phyloP scores from a whole-genome alignment of 2,113 vertebrate species.

The Acrocephalus kingi region DNA sequence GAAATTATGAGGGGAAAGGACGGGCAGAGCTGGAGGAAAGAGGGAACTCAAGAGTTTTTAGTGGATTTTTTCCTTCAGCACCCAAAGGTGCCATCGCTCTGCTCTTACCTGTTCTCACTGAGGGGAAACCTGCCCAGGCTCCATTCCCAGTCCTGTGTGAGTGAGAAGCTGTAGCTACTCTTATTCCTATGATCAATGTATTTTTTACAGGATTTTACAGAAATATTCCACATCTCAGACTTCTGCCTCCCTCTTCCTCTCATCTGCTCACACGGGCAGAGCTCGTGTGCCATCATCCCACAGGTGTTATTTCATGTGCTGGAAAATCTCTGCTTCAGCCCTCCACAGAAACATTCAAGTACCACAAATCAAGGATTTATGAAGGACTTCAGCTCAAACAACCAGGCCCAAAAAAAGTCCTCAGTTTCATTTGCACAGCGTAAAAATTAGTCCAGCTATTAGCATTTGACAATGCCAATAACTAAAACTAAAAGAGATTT shows the following conservation, averaged over 20 bases:
- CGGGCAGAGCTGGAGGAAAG: not conserved
- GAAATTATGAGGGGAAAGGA: not conserved
- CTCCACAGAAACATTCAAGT: not conserved
- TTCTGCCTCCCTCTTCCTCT: not conserved
- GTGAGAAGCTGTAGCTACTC: not conserved
- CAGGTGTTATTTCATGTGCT: not conserved
- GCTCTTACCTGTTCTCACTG: not conserved
- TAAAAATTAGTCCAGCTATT: not conserved
- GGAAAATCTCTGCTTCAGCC: not conserved
- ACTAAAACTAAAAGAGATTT: too few species aligned
- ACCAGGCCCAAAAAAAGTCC: not conserved
- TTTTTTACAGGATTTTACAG: not conserved
- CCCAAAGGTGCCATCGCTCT: not conserved
- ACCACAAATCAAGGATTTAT: not conserved
- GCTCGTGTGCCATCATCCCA: rapidly evolving
- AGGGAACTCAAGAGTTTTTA: not conserved
- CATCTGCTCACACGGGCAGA: not conserved
- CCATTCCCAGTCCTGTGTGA: not conserved
- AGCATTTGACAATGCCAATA: too few species aligned
- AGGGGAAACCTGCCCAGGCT: not conserved
- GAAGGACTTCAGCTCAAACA: not conserved
- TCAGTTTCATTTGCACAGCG: not conserved
- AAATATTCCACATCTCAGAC: not conserved
- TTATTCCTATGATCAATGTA: not conserved
- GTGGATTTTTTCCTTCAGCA: not conserved